phyloP scores from a whole-genome alignment of 1,140 invertebrate genomes.

The Drosophila obscura region DNA sequence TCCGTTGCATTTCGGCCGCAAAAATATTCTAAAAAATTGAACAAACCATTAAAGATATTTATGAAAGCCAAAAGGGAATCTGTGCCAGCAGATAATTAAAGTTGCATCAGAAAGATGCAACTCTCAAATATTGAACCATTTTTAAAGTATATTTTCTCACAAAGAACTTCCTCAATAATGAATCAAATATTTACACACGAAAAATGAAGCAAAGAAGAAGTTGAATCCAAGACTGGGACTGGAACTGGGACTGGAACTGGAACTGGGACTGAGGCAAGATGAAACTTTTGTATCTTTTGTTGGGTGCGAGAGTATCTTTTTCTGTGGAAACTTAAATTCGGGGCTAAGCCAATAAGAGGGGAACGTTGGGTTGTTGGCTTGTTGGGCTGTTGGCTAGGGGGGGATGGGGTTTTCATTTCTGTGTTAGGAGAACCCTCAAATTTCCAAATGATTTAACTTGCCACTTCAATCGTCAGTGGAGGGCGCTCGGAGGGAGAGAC shows the following conservation, averaged over 20 bases:
- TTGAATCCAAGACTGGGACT: neutral
- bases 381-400: neutral
- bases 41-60: too few relatives aligned
- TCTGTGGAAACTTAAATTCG: conserved; percentile 23
- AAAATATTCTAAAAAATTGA: conserved; percentile 49
- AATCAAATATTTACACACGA: conserved; percentile 42
- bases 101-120: too few relatives aligned
- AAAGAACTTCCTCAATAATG: conserved; percentile 28
- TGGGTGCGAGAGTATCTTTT: conserved; percentile 3
- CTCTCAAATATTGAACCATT: neutral
- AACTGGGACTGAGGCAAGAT: neutral
- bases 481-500: conserved; percentile 1
- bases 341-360: conserved; percentile 31
- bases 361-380: neutral
- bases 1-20: conserved; percentile 50
- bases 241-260: neutral
- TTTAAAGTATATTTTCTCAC: neutral
- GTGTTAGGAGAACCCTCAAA: conserved; percentile 31
- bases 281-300: conserved; percentile 38
- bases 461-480: conserved; percentile 47
- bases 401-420: neutral
- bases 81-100: too few relatives aligned
- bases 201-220: conserved; percentile 14
- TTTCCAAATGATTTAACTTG: conserved; percentile 71
- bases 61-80: too few relatives aligned